Evolutionary conservation across 2,888 invertebrate genomes (phyloP), one percentile per base, ranked within the genome.

Genomic region (Acleris emargana): DNA sequence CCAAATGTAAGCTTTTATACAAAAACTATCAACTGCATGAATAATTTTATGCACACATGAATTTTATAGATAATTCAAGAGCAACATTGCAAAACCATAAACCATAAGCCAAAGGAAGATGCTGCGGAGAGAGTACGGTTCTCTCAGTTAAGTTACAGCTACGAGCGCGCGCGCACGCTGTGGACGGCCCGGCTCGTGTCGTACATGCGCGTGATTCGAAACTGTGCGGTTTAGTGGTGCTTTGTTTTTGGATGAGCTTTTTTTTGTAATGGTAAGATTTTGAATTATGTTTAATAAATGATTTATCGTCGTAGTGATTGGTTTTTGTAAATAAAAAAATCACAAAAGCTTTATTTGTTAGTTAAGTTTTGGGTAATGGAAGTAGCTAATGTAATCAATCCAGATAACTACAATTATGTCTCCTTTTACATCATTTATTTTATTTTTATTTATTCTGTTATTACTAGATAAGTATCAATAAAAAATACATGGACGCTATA

Each of bases 221-320:
- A 17, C 17, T 53, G 42, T 20, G 18, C 42, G 54, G 54, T 45
- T 58, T 47, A 47, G 64, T 64, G 64, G 17, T 64, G 49, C 49
- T 64, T 17, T 45, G 18, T 49, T 64, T 53, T 59, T 64, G 64
- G 64, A 64, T 62, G 62, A 62, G 49, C 55, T 62, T 55, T 32
- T 11, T 62, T 55, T 17, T 28, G 42, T 18, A 5, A 55, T 55
- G 62, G 62, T 62, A 42, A 62, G 62, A 38, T 47, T 49, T 22
- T 20, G 9, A 49, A 45, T n/a, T 5, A 38, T 13, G 11, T 13
- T 38, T 11, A 32, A 0, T 38, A 1, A 3, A 11, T 25, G 28
- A 51, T 51, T 51, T 25, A 7, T n/a, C 17, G 25, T 51, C 7
- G 6, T 28, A n/a, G n/a, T 25, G 9, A 51, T 22, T 7, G 6